A percentile compares a stretch with the other conserved stretches of the same genome.
Evolutionary conservation across 2,888 invertebrate species (phyloP).

Genomic region (Trissoscelio sp.): DNA sequence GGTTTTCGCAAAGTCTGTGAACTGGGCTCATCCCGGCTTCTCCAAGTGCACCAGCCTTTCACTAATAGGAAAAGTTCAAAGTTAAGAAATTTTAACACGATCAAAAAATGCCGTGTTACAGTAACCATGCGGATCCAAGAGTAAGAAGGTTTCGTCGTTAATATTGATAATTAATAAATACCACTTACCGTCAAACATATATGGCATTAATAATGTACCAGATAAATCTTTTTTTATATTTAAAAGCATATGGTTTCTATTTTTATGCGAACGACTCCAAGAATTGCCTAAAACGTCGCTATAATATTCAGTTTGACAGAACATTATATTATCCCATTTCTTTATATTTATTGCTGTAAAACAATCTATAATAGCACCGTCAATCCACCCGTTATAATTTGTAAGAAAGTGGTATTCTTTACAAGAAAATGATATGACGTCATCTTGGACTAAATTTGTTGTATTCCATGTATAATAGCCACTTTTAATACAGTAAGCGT

Average conservation of each 20-base stretch:
- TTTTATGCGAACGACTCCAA: not conserved
- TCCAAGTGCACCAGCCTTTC: no score
- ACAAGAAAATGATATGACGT: not conserved
- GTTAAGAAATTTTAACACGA: no score
- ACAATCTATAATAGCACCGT: not conserved
- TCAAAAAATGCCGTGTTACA: no score
- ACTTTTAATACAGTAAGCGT: not conserved
- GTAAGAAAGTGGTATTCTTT: not conserved
- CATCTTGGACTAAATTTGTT: not conserved
- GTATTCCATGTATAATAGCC: not conserved
- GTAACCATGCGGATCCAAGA: constrained; percentile 22
- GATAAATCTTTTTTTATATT: constrained; percentile 1
- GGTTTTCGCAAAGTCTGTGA: no score
- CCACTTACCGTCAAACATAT: constrained; percentile 19
- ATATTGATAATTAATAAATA: constrained; percentile 6
- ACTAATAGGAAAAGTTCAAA: no score
- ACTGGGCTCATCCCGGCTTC: no score
- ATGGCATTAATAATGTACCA: constrained; percentile 26
- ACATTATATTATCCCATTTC: constrained; percentile 2
- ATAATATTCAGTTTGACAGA: not conserved
- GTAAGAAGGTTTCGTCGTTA: not conserved
- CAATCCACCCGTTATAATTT: constrained; percentile 7
- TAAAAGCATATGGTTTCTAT: not conserved
- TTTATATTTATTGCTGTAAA: not conserved
- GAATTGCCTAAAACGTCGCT: not conserved